Conservation (phyloP, 2,888 invertebrate genomes). For the Chalcis sispes region DNA sequence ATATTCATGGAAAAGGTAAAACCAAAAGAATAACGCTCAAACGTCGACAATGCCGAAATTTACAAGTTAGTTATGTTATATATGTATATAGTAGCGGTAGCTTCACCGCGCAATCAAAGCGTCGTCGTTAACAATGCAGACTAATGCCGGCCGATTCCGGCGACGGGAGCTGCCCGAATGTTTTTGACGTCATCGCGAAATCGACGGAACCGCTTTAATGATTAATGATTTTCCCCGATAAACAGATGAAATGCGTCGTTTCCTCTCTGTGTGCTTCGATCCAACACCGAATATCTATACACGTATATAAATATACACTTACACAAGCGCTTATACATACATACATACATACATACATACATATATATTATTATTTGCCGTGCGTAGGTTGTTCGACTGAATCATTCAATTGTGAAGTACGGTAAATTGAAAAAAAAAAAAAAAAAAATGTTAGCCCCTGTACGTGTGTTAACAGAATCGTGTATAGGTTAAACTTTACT, state of each 20-base stretch:
- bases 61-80: conserved; percentile 49
- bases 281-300: not conserved
- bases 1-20: conserved; percentile 13
- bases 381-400: conserved; percentile 26
- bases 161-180: not conserved
- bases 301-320: too few species aligned
- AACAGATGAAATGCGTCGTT: conserved; percentile 37
- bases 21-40: conserved; percentile 36
- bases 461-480: not conserved
- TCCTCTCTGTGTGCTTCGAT: not conserved
- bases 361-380: conserved; percentile 28
- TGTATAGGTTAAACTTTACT: conserved; percentile 20
- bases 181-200: conserved; percentile 37
- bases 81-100: not conserved
- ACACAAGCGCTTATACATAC: too few species aligned
- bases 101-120: conserved; percentile 60
- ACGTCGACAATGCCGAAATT: conserved; percentile 54
- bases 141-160: conserved; percentile 53
- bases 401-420: conserved; percentile 42
- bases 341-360: too few species aligned
- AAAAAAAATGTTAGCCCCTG: not conserved
- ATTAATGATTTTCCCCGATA: conserved; percentile 54
- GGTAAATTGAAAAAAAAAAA: conserved; percentile 12
- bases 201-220: conserved; percentile 44
- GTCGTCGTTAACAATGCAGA: conserved; percentile 62